Evolutionary conservation across 2,888 invertebrate species (phyloP).

Genomic region (Idaea dimidiata): DNA sequence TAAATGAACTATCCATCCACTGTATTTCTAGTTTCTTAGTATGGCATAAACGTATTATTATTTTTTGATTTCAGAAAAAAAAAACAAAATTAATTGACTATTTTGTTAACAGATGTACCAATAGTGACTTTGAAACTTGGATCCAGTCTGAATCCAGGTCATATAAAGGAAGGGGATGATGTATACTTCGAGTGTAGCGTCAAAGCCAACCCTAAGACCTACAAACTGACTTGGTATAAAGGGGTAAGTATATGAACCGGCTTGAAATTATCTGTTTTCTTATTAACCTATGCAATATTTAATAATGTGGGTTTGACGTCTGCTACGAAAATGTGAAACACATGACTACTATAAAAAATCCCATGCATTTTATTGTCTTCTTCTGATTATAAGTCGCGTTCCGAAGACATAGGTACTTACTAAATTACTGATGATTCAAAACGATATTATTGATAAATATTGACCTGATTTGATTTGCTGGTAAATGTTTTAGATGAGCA

Average conservation of each 20-base stretch:
- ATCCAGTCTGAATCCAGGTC: slow-evolving; percentile 88
- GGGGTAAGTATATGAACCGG: slow-evolving; percentile 65
- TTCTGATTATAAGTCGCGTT: no score
- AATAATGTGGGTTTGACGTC: not conserved
- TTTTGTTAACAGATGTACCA: slow-evolving; percentile 85
- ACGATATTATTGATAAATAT: no score
- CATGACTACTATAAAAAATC: no score
- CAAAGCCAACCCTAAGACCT: slow-evolving; percentile 91
- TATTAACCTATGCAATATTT: not conserved
- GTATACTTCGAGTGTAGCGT: slow-evolving; percentile 96
- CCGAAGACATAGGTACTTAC: no score
- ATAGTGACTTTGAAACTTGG: slow-evolving; percentile 91
- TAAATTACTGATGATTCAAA: no score
- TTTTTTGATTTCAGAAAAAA: no score
- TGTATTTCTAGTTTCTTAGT: no score
- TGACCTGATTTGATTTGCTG: no score
- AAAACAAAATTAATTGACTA: slow-evolving; percentile 1
- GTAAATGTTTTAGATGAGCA: no score
- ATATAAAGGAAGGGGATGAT: slow-evolving; percentile 92
- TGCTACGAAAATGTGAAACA: not conserved
- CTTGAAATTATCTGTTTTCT: not conserved
- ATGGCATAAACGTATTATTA: no score
- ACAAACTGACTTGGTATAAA: slow-evolving; percentile 92
- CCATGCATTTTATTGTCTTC: no score
- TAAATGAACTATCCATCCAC: no score